Percentiles rank a stretch among this genome's conserved stretches.
These are phyloP conservation scores for Dipodomys merriami DNA, from an alignment of 2,113 vertebrate genomes.

Conservation along the genomic window DNA sequence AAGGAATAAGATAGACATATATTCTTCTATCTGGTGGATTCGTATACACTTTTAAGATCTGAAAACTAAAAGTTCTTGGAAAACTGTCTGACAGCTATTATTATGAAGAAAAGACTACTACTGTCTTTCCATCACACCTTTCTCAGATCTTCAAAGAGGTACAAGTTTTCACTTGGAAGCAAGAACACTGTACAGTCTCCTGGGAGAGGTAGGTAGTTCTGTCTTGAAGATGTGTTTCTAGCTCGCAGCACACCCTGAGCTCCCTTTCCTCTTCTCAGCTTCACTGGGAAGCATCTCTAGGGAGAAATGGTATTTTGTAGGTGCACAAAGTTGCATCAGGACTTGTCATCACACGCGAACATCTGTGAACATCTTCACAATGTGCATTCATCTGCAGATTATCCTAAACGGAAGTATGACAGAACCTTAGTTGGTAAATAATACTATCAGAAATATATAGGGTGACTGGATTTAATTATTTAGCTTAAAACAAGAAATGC, in stretches of 20 bases:
- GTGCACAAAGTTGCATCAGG: accelerated
- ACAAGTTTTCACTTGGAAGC: conserved; percentile 38
- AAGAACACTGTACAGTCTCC: background rate
- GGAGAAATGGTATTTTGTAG: background rate
- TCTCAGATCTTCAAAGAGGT: conserved; percentile 4
- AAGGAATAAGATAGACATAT: background rate
- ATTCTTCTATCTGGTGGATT: background rate
- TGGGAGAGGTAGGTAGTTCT: background rate
- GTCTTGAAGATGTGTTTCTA: background rate
- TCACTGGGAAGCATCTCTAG: background rate
- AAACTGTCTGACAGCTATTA: background rate
- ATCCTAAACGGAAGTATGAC: accelerated
- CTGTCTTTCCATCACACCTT: background rate
- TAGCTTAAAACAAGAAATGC: background rate
- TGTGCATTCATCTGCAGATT: accelerated
- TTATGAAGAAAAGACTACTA: accelerated
- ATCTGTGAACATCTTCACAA: background rate
- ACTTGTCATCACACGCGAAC: background rate
- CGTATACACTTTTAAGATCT: conserved; percentile 10
- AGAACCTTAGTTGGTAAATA: background rate
- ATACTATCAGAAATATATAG: background rate
- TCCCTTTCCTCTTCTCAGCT: background rate
- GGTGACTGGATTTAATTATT: background rate
- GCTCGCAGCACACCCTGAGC: background rate
- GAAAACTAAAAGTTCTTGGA: conserved; percentile 60